Conservation (phyloP, 2,888 invertebrate species). For the Sarcophaga variegata region DNA sequence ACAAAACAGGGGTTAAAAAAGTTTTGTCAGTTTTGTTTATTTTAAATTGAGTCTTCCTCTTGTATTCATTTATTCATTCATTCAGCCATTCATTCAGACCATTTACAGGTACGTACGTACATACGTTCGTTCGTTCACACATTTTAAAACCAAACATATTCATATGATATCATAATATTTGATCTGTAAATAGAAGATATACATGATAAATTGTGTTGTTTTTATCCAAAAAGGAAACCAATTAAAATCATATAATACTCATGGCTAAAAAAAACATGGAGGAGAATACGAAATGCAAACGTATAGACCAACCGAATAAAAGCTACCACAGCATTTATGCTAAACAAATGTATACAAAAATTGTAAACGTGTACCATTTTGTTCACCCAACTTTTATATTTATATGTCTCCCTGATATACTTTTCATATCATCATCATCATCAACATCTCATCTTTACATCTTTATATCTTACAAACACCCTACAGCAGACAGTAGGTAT, state of each 20-base stretch:
- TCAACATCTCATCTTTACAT: slow-evolving; percentile 1
- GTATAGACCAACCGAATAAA: slow-evolving; percentile 51
- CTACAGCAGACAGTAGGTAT: too few relatives aligned
- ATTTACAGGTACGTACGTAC: not conserved
- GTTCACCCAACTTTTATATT: slow-evolving; percentile 22
- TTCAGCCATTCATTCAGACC: slow-evolving; percentile 3
- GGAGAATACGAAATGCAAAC: not conserved
- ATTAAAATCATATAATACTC: slow-evolving; percentile 68
- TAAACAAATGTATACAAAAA: slow-evolving; percentile 59
- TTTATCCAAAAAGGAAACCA: slow-evolving; percentile 61
- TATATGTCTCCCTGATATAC: not conserved
- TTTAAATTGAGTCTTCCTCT: slow-evolving; percentile 46
- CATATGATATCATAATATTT: slow-evolving; percentile 66
- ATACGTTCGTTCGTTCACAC: not conserved
- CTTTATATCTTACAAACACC: not conserved
- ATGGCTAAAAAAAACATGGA: slow-evolving; percentile 46
- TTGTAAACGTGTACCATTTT: slow-evolving; percentile 60
- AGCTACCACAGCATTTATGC: slow-evolving; percentile 58
- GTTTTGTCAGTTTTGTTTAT: not conserved
- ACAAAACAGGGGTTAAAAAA: not conserved
- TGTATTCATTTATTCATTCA: slow-evolving; percentile 41
- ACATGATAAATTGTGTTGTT: slow-evolving; percentile 51
- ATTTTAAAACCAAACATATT: slow-evolving; percentile 27
- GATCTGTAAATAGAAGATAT: slow-evolving; percentile 68
- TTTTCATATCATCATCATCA: slow-evolving; percentile 40